These are phyloP conservation scores for Amphiprion ocellaris DNA, from an alignment of 2,113 vertebrate genomes.

Conservation along the genomic window DNA sequence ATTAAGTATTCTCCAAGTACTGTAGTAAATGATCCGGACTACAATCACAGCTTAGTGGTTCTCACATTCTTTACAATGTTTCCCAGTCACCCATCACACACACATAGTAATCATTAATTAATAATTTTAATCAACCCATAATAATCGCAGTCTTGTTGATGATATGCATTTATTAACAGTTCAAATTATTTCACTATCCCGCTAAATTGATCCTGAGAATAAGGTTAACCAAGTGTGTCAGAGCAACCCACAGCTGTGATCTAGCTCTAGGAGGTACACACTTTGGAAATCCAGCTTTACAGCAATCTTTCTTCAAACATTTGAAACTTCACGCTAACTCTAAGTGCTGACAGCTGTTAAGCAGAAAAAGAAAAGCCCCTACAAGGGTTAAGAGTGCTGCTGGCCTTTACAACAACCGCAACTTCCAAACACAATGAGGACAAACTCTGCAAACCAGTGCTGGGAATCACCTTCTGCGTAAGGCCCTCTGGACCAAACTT, in stretches of 20 bases:
- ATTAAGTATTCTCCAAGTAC: too few species aligned
- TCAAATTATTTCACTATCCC: too few species aligned
- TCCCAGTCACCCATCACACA: too few species aligned
- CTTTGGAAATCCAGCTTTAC: background rate
- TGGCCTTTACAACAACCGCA: background rate
- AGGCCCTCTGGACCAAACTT: constrained; percentile 28
- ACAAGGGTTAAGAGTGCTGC: background rate
- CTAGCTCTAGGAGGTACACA: background rate
- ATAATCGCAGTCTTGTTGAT: too few species aligned
- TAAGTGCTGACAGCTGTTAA: background rate
- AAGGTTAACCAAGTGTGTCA: too few species aligned
- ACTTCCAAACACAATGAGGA: constrained; percentile 34
- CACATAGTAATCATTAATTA: too few species aligned
- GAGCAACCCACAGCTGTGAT: background rate
- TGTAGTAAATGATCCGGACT: too few species aligned
- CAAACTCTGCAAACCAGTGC: constrained; percentile 54
- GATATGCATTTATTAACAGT: too few species aligned
- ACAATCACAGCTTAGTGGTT: too few species aligned
- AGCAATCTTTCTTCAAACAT: background rate
- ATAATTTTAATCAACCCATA: too few species aligned
- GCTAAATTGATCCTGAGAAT: too few species aligned
- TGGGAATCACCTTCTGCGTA: constrained; percentile 75
- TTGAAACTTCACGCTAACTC: background rate
- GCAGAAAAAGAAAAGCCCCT: background rate
- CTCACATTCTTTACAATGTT: too few species aligned